Conservation (phyloP, 2,888 invertebrate species). For the Ichneumoninae sp. region DNA sequence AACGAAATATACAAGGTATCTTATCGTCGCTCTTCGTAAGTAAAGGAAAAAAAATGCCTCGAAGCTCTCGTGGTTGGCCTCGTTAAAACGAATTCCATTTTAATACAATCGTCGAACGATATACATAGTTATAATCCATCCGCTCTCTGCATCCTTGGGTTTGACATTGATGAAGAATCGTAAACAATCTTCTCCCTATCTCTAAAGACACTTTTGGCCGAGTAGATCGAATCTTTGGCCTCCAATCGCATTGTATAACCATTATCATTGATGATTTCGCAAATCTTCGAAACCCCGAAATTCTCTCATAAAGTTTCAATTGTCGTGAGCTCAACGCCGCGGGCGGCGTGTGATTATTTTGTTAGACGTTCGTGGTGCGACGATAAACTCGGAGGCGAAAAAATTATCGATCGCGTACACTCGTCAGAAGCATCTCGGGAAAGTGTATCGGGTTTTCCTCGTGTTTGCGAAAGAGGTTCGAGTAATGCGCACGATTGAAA, state of each 20-base stretch:
- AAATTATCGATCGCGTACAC: not conserved
- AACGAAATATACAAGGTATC: not conserved
- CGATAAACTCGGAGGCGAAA: not conserved
- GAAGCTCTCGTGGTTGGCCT: not conserved
- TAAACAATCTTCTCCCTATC: constrained; percentile 18
- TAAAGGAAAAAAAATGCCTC: not conserved
- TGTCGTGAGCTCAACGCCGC: not conserved
- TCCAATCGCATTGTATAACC: constrained; percentile 14
- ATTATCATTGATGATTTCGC: constrained; percentile 12
- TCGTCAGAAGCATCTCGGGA: not conserved
- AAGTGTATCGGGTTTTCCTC: not conserved
- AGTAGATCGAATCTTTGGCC: constrained; percentile 33
- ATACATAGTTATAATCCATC: not conserved
- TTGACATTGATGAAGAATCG: constrained; percentile 18
- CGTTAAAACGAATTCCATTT: not conserved
- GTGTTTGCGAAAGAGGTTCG: not conserved
- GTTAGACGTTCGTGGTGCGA: not conserved
- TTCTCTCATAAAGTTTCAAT: not conserved
- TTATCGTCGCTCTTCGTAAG: constrained; percentile 7
- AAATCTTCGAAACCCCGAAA: constrained; percentile 7
- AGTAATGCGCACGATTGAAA: not conserved
- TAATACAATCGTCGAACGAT: not conserved
- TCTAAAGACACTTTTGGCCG: not conserved
- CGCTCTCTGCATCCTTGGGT: not conserved
- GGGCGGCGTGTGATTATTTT: not conserved